Base-by-base conservation (phyloP, 2,888 invertebrate genomes). In the Cryptus viduatorius region DNA sequence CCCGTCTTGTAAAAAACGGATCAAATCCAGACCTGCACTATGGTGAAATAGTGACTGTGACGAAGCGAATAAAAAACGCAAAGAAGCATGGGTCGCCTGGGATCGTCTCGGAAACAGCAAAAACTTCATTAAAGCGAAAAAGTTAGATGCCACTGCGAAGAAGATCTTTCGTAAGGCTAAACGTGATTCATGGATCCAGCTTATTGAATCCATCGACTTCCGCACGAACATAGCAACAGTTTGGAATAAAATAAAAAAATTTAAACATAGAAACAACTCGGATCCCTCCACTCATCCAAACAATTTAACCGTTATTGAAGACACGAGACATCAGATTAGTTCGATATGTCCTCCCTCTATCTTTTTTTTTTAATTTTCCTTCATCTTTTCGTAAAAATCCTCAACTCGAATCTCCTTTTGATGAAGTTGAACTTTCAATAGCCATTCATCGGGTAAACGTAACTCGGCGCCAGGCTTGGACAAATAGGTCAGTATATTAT, bases 31-130 rank as follows among this genome's bases (percentile, higher is more conserved):
- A 12, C 69, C 72, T 0, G 31, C 72, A 4, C 16, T 73, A 14
- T 79, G 72, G 72, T 79, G 65, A 65, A 65, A 79, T 3, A 16
- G 29, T 12, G 46, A 67, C 5, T 73, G 72, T 16, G 46, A 65
- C 2, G 24, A 14, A 1, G 72, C 67, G 16, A 67, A 73, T 19
- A 24, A 19, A 7, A 44, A 53, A 3, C 72, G 72, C 1, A 79
- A 73, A 73, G 50, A 48, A 3, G 67, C 79, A 7, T 79, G 72
- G 79, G 65, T 67, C 4, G 19, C 44, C 29, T 73, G 65, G 31
- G 44, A 67, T 8, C 65, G 65, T 1, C 10, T 67, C 3, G 44
- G 10, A 8, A 73, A 72, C 37, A 12, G 69, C 4, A 7, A 19
- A 1, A 80, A 73, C 12, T 19, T 80, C 10, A 48, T 42, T 5